Percentiles rank a stretch among this genome's conserved stretches.
Conservation (phyloP, 2,888 invertebrate species). For the Nudaria mundana region DNA sequence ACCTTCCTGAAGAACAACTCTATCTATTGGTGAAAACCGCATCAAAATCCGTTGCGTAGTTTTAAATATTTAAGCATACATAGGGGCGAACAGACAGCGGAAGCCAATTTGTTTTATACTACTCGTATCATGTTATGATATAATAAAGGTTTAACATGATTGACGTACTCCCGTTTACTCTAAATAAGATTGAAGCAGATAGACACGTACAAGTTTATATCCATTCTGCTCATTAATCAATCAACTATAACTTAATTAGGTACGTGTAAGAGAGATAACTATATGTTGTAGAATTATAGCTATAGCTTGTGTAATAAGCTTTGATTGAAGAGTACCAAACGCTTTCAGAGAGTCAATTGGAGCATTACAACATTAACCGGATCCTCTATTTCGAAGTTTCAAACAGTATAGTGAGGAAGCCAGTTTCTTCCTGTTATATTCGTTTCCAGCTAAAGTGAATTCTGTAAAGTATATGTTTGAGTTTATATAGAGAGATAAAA, state of each 20-base stretch:
- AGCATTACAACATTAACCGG: conserved; percentile 24
- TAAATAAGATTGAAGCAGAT: conserved; percentile 3
- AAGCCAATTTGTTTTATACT: too few species aligned
- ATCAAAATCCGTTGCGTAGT: too few species aligned
- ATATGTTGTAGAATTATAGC: too few species aligned
- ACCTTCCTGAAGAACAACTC: too few species aligned
- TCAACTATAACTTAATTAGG: conserved; percentile 19
- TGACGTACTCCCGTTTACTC: neutral
- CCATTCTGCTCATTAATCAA: conserved; percentile 15
- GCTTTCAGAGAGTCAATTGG: neutral
- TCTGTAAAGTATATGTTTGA: conserved; percentile 19
- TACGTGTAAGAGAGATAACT: conserved; percentile 19
- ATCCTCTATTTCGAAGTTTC: conserved; percentile 14
- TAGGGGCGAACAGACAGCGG: too few species aligned
- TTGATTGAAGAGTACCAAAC: conserved; percentile 15
- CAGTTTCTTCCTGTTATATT: conserved; percentile 22
- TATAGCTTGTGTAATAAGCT: conserved; percentile 14
- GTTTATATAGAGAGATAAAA: conserved; percentile 12
- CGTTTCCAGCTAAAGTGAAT: conserved; percentile 19
- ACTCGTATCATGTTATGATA: too few species aligned
- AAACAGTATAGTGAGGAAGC: conserved; percentile 17
- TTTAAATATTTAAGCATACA: too few species aligned
- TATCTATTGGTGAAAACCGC: too few species aligned
- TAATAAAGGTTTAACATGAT: too few species aligned
- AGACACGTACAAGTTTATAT: neutral